Evolutionary conservation across 1,140 invertebrate species (phyloP).

Genomic region (Scylla paramamosain): DNA sequence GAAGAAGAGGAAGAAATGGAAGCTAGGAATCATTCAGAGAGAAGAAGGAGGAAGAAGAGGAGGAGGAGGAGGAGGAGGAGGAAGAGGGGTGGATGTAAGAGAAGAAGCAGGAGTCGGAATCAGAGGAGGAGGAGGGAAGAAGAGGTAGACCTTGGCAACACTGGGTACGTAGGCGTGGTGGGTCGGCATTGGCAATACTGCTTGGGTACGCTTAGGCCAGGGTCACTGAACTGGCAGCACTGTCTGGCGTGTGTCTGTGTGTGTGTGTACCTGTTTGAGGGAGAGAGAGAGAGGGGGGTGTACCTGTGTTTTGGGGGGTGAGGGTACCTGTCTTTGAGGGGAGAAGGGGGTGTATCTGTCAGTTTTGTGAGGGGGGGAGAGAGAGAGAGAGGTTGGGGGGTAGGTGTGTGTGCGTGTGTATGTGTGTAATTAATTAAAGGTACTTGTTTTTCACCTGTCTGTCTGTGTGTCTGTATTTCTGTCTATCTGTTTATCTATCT

Average conservation of each 20-base stretch:
- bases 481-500: neutral
- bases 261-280: neutral
- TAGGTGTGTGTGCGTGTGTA: neutral
- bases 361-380: too few relatives aligned
- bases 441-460: neutral
- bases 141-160: neutral
- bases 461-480: neutral
- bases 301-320: neutral
- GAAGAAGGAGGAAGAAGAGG: neutral
- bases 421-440: neutral
- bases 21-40: too few relatives aligned
- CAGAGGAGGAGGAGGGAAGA: neutral
- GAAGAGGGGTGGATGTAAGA: neutral
- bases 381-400: too few relatives aligned
- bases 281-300: neutral
- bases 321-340: neutral
- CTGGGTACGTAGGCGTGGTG: constrained; percentile 7
- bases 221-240: neutral
- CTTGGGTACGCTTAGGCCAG: neutral
- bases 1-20: too few relatives aligned
- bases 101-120: neutral
- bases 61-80: neutral
- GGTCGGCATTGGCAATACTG: neutral
- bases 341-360: neutral
- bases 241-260: constrained; percentile 8